Percentiles rank a stretch among this genome's conserved stretches.
Conservation (phyloP, 2,113 vertebrate genomes). For the Rhinogobius similis region DNA sequence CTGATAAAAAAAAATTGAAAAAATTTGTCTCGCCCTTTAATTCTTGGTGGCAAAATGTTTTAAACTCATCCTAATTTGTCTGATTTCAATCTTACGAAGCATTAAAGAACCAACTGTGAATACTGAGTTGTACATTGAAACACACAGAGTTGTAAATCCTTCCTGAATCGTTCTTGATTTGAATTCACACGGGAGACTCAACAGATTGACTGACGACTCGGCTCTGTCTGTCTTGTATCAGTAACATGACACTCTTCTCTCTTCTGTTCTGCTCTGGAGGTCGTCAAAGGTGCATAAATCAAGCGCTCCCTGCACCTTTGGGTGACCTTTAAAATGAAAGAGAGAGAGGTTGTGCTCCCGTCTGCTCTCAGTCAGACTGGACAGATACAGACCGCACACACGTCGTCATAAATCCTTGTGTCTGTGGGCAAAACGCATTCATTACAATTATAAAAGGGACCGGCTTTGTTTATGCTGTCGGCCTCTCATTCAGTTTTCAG, state of each 20-base stretch:
- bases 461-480: constrained; percentile 1
- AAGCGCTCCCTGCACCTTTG: constrained; percentile 26
- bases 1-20: too few relatives aligned
- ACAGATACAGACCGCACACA: constrained; percentile 40
- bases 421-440: background rate
- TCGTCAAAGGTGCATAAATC: constrained; percentile 53
- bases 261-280: constrained; percentile 18
- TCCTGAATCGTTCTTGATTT: background rate
- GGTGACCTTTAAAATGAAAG: constrained; percentile 31
- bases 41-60: too few relatives aligned
- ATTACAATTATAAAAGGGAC: constrained; percentile 1
- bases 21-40: too few relatives aligned
- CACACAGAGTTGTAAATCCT: too few relatives aligned
- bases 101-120: too few relatives aligned
- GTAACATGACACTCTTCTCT: constrained; percentile 32
- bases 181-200: background rate
- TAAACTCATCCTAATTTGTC: too few relatives aligned
- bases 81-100: too few relatives aligned
- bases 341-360: too few relatives aligned
- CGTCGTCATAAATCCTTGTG: background rate
- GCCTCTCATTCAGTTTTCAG: background rate
- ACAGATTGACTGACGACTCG: constrained; percentile 22
- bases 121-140: too few relatives aligned
- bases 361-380: too few relatives aligned
- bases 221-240: constrained; percentile 54